Evolutionary conservation across 2,113 vertebrate genomes (phyloP).

Genomic region (Delphinapterus leucas): DNA sequence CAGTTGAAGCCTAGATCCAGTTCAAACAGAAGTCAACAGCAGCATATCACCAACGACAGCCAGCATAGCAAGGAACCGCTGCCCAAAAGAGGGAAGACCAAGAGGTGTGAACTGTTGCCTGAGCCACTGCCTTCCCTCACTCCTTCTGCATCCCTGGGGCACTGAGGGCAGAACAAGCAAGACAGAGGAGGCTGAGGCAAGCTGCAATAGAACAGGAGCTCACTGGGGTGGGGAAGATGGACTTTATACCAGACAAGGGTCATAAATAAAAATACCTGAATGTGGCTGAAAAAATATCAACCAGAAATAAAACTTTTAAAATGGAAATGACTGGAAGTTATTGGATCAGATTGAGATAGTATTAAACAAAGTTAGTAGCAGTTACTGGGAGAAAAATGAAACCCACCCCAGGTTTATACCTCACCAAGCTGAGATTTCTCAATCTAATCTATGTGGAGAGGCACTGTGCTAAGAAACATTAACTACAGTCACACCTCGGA

Average conservation of each 20-base stretch:
- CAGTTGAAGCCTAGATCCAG: not conserved
- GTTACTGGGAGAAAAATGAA: not conserved
- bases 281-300: not conserved
- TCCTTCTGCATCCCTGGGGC: not conserved
- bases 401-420: too few relatives aligned
- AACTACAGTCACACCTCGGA: not conserved
- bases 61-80: not conserved
- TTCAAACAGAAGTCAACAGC: not conserved
- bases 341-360: not conserved
- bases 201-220: not conserved
- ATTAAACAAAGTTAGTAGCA: not conserved
- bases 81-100: not conserved
- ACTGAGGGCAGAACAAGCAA: not conserved
- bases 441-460: not conserved
- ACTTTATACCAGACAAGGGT: not conserved
- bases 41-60: not conserved
- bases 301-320: not conserved
- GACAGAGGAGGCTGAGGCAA: not conserved
- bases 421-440: not conserved
- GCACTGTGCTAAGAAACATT: too few relatives aligned
- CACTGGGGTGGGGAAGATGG: too few relatives aligned
- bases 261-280: not conserved
- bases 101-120: rapidly evolving
- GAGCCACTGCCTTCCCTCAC: not conserved
- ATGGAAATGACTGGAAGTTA: not conserved